phyloP scores from a whole-genome alignment of 2,113 vertebrate species.

The Megatriorchis doriae region DNA sequence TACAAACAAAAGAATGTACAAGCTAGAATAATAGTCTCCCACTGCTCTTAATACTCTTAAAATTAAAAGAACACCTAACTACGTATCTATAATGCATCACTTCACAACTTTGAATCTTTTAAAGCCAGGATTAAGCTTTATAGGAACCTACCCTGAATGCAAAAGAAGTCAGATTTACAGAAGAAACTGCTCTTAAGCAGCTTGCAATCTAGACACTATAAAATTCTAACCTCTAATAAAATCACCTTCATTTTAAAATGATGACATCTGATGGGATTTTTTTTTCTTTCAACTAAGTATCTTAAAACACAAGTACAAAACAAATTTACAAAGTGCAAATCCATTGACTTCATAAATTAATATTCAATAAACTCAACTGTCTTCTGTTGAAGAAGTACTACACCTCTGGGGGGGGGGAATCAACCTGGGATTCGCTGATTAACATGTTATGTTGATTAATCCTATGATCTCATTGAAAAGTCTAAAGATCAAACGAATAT shows the following conservation, averaged over 20 bases:
- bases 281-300: neutral
- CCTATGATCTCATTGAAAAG: conserved; percentile 51
- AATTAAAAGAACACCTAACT: conserved; percentile 36
- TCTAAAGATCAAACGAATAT: conserved; percentile 43
- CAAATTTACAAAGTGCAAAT: conserved; percentile 25
- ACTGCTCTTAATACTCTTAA: conserved; percentile 12
- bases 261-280: neutral
- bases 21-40: neutral
- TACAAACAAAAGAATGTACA: conserved; percentile 27
- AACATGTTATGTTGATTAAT: conserved; percentile 62
- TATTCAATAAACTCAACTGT: conserved; percentile 26
- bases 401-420: neutral
- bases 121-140: conserved; percentile 52
- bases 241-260: neutral
- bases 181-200: conserved; percentile 28
- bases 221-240: conserved; percentile 16
- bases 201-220: neutral
- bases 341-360: conserved; percentile 44
- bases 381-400: neutral
- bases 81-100: conserved; percentile 29
- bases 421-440: conserved; percentile 41
- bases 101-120: conserved; percentile 33
- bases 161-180: conserved; percentile 17
- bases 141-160: conserved; percentile 20
- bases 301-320: conserved; percentile 14